Percentiles rank a stretch among this genome's conserved stretches.
These are phyloP conservation scores for Drosophila fungiperda DNA, from an alignment of 2,888 invertebrate species.

Conservation along the genomic window DNA sequence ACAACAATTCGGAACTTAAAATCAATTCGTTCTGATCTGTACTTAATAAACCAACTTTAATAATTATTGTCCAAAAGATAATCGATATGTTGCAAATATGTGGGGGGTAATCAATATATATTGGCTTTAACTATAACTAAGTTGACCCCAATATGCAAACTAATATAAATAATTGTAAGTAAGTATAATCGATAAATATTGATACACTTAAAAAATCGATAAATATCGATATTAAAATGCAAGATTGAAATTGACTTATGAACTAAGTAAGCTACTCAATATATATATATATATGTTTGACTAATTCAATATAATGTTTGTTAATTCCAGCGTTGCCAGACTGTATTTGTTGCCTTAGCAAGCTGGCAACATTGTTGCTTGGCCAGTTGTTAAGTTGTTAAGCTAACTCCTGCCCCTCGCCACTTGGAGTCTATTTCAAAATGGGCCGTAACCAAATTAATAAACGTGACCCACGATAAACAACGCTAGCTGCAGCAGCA, in stretches of 20 bases:
- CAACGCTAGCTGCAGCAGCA: constrained; percentile 18
- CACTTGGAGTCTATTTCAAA: constrained; percentile 2
- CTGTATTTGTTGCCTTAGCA: neutral
- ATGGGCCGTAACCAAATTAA: constrained; percentile 31
- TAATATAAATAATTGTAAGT: neutral
- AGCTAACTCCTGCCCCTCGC: neutral
- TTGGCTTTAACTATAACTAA: neutral
- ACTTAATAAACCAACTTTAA: neutral
- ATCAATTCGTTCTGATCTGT: neutral
- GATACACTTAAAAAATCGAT: neutral
- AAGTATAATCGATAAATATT: neutral
- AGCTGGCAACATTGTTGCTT: neutral
- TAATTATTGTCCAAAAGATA: neutral
- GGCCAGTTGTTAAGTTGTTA: neutral
- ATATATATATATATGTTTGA: neutral
- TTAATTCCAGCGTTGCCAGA: neutral
- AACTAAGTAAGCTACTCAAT: too few relatives aligned
- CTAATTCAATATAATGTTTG: neutral
- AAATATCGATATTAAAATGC: neutral
- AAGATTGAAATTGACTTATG: neutral
- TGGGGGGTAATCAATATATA: neutral
- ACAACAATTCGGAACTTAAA: neutral
- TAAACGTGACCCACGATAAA: constrained; percentile 39
- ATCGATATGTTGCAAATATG: neutral
- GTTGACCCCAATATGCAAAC: neutral